Conservation (phyloP, 2,797 vertebrate genomes). For the Anomalospiza imberbis region DNA sequence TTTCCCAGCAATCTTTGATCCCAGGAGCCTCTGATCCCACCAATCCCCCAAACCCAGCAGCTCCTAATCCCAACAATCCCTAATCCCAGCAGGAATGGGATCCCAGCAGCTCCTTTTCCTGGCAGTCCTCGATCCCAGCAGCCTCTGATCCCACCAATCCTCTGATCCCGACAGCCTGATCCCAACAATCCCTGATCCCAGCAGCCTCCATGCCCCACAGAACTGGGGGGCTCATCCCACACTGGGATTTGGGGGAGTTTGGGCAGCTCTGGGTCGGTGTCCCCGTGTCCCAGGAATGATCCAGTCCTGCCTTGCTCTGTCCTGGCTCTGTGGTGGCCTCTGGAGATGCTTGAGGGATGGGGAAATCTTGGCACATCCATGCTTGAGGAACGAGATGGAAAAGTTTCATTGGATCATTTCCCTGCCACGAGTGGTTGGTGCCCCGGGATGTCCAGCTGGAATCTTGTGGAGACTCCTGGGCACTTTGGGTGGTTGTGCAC, state of each 20-base stretch:
- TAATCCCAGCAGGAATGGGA: neutral
- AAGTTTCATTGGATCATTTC: rapidly evolving
- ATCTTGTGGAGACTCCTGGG: neutral
- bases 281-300: neutral
- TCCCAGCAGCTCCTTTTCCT: neutral
- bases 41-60: no score
- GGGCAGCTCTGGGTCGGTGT: neutral
- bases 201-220: neutral
- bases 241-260: neutral
- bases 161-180: rapidly evolving
- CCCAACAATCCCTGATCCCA: neutral
- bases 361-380: neutral
- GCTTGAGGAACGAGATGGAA: neutral
- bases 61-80: no score
- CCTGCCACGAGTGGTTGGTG: neutral
- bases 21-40: no score
- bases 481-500: neutral
- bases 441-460: neutral
- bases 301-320: neutral
- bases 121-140: neutral
- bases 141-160: no score
- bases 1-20: no score
- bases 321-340: rapidly evolving
- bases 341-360: neutral
- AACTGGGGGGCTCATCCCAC: rapidly evolving